Conservation (phyloP, 2,797 vertebrate species). For the Smutsia gigantea region DNA sequence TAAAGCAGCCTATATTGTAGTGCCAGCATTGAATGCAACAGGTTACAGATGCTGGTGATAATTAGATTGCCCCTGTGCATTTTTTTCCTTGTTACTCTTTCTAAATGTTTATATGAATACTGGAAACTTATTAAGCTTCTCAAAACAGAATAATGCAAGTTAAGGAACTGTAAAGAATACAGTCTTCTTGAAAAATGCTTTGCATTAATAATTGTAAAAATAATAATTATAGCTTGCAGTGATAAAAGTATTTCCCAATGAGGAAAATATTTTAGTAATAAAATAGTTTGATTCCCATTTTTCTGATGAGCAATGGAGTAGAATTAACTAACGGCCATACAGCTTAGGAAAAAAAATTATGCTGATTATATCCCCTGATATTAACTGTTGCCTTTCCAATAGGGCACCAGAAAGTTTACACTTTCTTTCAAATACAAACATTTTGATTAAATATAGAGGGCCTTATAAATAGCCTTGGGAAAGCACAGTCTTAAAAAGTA, state of each 20-base stretch:
- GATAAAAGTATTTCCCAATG: background rate
- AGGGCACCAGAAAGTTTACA: background rate
- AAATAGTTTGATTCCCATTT: background rate
- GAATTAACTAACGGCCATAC: background rate
- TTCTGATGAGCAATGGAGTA: background rate
- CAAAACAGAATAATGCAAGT: slow-evolving; percentile 16
- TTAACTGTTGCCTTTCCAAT: background rate
- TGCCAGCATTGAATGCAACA: slow-evolving; percentile 39
- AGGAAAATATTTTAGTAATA: background rate
- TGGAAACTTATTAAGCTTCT: slow-evolving; percentile 23
- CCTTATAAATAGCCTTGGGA: background rate
- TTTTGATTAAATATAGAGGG: background rate
- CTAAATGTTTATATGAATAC: slow-evolving; percentile 49
- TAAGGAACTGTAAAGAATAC: background rate
- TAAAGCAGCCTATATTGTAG: slow-evolving; percentile 34
- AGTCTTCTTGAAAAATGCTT: background rate
- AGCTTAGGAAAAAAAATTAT: background rate
- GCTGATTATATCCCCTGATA: background rate
- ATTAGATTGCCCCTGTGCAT: slow-evolving; percentile 22
- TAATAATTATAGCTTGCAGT: background rate
- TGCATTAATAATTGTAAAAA: background rate
- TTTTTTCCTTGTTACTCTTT: slow-evolving; percentile 67
- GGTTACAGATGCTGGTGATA: slow-evolving; percentile 59
- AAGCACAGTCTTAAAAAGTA: background rate
- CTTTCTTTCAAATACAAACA: background rate